Evolutionary conservation across 2,888 invertebrate species (phyloP), one percentile per base, ranked within the genome.

Genomic region (Dasysyrphus albostriatus): DNA sequence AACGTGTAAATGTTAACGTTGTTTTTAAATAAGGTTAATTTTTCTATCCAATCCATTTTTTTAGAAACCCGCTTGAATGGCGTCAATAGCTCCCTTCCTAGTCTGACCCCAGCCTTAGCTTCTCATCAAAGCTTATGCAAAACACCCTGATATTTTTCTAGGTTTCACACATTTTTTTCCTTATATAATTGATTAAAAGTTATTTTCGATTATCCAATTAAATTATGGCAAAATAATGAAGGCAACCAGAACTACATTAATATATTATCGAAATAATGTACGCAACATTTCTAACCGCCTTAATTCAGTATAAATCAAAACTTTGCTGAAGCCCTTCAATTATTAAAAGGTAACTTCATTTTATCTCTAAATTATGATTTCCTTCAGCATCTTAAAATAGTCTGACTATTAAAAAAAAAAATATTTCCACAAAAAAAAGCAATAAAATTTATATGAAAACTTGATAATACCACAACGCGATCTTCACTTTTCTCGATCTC

Each of bases 401-500:
- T 2, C 47, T 9, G 1, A 42, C 9, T 6, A 7, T 19, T 12
- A 19, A 14, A 5, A 54, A 6, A 7, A 7, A 54, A 6, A 7
- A 7, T 49, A 9, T 24, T 7, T 2, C 1, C 3, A 2, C 7
- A 19, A 59, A 8, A 42, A 14, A 14, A 24, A 10, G 32, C 3
- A 7, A 39, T 9, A 6, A 19, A 10, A 65, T 42, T 29, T 29
- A 65, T 32, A 39, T 63, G 9, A 34, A 72, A 79, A 61, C 69
- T 61, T 49, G n/a, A 32, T 70, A 49, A 24, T 56, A 37, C 34
- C 39, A n/a, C 54, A 58, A 58, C 1, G 9, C 63, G 29, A 72
- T 65, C 74, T 78, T 42, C 19, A 32, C 37, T 54, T 69, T 24
- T 16, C 19, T 54, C 37, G 29, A 42, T 42, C 16, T 77, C 72